A percentile compares a stretch with the other conserved stretches of the same genome.
Conservation (phyloP, 2,797 vertebrate genomes). For the Hirundo rustica region DNA sequence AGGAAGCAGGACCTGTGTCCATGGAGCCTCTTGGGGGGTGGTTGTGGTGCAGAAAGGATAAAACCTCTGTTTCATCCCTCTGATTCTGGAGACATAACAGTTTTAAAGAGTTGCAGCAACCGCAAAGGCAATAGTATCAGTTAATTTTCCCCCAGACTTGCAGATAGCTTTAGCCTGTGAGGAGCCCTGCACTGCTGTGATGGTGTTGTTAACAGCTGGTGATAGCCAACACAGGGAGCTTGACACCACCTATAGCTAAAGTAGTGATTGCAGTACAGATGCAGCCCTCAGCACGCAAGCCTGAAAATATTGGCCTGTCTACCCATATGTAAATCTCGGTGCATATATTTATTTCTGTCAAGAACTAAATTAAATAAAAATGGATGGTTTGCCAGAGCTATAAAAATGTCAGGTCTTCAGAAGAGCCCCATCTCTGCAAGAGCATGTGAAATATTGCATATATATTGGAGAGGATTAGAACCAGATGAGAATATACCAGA, state of each 20-base stretch:
- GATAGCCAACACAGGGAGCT: not conserved
- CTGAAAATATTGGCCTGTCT: conserved; percentile 11
- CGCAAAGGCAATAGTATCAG: not conserved
- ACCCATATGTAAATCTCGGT: conserved; percentile 40
- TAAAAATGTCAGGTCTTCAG: conserved; percentile 53
- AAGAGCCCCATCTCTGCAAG: conserved; percentile 25
- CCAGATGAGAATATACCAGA: conserved; percentile 52
- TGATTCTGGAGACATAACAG: not conserved
- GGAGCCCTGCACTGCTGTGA: not conserved
- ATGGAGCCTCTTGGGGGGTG: accelerated
- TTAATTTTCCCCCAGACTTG: not conserved
- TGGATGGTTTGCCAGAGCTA: conserved; percentile 49
- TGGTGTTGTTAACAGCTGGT: not conserved
- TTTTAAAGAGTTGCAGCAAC: not conserved
- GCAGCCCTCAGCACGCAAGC: not conserved
- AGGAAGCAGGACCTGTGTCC: not conserved
- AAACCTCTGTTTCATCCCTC: not conserved
- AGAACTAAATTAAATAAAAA: conserved; percentile 64
- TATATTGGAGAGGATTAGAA: conserved; percentile 48
- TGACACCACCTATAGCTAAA: not conserved
- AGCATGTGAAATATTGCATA: conserved; percentile 50
- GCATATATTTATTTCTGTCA: conserved; percentile 45
- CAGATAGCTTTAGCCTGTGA: not conserved
- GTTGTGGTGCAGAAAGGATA: not conserved
- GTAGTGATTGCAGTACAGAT: not conserved